Conservation (phyloP, 2,888 invertebrate species). For the Xylota sylvarum region DNA sequence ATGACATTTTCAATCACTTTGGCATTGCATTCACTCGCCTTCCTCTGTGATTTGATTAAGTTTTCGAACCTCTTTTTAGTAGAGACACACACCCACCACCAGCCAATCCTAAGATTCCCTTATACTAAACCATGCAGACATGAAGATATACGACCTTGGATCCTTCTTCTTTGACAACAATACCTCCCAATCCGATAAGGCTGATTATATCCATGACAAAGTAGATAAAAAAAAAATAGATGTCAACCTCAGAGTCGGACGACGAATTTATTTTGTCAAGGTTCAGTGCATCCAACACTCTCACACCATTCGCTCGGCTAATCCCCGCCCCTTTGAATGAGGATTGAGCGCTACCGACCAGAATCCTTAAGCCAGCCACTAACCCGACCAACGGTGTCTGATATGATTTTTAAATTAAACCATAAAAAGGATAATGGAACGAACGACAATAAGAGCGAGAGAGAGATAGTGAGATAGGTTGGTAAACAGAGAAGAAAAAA, state of each 20-base stretch:
- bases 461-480: not conserved
- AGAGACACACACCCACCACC: no score
- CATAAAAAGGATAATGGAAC: conserved; percentile 74
- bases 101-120: no score
- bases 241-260: conserved; percentile 34
- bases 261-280: conserved; percentile 54
- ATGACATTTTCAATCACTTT: no score
- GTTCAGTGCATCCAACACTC: conserved; percentile 49
- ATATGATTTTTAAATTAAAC: conserved; percentile 76
- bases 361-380: conserved; percentile 69
- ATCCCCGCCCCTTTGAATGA: conserved; percentile 1
- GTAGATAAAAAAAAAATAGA: conserved; percentile 59
- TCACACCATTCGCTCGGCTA: not conserved
- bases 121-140: no score
- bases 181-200: not conserved
- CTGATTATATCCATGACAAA: conserved; percentile 49
- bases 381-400: conserved; percentile 73
- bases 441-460: not conserved
- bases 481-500: no score
- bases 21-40: no score
- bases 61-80: no score
- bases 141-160: no score
- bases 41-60: no score
- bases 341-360: conserved; percentile 43
- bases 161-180: no score